Evolutionary conservation across 1,140 invertebrate species (phyloP), one percentile per base, ranked within the genome.

Genomic region (Chrysomallon squamiferum): DNA sequence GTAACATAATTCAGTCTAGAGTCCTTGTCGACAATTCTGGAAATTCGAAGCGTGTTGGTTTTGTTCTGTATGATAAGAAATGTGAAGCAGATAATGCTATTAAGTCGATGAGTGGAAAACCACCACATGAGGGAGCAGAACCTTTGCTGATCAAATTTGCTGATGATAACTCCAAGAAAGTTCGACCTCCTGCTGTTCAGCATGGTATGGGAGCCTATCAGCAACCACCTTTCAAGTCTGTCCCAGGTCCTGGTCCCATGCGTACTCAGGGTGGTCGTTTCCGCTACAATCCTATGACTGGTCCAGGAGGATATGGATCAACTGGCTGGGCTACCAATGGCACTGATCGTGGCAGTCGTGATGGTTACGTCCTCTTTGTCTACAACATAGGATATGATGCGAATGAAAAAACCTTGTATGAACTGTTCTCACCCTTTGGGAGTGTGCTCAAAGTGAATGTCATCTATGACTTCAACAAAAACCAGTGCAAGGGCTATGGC

Each of bases 81-180:
- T 49, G 68, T n/a, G 93, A 96, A 80, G 95, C 95, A 0, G 92
- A 95, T 77, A 90, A 92, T 64, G 95, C 95, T 25, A 95, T 97
- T 71, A 88, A 90, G 20, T 89, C 89, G 41, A 85, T 97, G 59
- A 93, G 96, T 83, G 95, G 95, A 47, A 91, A 91, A 65, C 90
- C 93, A 73, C 92, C 93, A 29, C 92, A 93, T 68, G 94, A 93
- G 69, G 91, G 91, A 49, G 91, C 90, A 38, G 92, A 95, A 77
- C 92, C 93, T 11, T 86, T 97, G 11, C 90, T 89, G 64, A 93
- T 97, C 18, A 93, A 93, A 88, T 88, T 96, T 74, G 95, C 95
- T 0, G 94, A 96, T 82, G 95, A 97, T 82, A 95, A 96, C 81
- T 93, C 93, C 15, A 95, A 95, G 88, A 85, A 85, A 65, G 77